Percentiles rank a stretch among this genome's conserved stretches.
Evolutionary conservation across 2,113 vertebrate genomes (phyloP).

Genomic region (Chloroceryle aenea): DNA sequence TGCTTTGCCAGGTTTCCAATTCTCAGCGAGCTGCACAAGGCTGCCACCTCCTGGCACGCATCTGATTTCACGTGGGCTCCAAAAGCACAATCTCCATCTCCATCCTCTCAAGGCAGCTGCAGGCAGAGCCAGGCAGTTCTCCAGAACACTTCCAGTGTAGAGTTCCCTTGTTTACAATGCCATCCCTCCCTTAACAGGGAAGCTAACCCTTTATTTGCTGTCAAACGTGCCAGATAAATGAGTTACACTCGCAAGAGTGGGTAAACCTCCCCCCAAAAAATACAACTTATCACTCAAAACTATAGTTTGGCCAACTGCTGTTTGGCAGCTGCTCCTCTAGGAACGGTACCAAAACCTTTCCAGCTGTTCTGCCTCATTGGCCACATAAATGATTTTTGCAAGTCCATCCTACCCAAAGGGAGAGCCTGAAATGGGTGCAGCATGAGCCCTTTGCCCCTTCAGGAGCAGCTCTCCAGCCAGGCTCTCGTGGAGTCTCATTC

Average conservation of each 20-base stretch:
- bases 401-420: fast-evolving
- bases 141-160: neutral
- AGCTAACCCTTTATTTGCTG: neutral
- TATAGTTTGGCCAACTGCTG: neutral
- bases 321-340: neutral
- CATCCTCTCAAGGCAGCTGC: neutral
- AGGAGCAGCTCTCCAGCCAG: neutral
- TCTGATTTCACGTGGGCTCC: neutral
- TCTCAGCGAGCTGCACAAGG: neutral
- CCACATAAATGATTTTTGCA: neutral
- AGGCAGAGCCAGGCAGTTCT: neutral
- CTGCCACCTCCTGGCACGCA: conserved; percentile 55
- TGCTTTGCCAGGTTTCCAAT: fast-evolving
- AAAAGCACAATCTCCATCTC: no score
- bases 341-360: neutral
- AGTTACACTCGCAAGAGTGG: neutral
- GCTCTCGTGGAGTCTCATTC: neutral
- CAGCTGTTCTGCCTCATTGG: neutral
- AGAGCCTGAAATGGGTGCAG: fast-evolving
- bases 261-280: neutral
- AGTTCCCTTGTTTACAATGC: neutral
- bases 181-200: neutral
- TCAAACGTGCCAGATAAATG: neutral
- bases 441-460: neutral
- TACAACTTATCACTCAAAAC: neutral